These are phyloP conservation scores for Caenorhabditis afra DNA, from an alignment of 2,888 invertebrate species.

Conservation along the genomic window DNA sequence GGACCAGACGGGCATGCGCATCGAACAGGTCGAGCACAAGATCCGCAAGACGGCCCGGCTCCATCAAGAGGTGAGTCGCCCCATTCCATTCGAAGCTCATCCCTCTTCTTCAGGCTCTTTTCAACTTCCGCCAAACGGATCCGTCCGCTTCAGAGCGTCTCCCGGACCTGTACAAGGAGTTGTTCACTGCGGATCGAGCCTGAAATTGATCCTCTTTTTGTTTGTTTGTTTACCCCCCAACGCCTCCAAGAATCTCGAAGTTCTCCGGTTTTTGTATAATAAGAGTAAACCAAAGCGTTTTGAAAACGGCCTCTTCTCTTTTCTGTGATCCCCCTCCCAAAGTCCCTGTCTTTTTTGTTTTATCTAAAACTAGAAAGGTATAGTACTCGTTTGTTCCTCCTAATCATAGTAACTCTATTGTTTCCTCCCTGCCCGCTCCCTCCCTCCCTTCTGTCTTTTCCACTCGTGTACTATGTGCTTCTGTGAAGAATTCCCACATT, in stretches of 20 bases:
- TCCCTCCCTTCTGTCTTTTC: not conserved
- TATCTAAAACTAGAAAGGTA: conserved; percentile 12
- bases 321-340: conserved; percentile 29
- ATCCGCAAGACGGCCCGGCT: conserved; percentile 48
- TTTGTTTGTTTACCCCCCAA: not conserved
- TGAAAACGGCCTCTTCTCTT: not conserved
- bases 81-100: not conserved
- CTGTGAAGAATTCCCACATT: not conserved
- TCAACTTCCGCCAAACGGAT: conserved; percentile 55
- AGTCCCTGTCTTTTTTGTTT: conserved; percentile 15
- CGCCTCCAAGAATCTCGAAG: conserved; percentile 41
- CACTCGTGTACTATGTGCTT: conserved; percentile 27
- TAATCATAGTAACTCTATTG: conserved; percentile 6
- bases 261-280: conserved; percentile 47
- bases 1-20: conserved; percentile 24
- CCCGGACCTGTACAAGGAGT: conserved; percentile 75
- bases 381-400: conserved; percentile 29
- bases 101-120: conserved; percentile 54
- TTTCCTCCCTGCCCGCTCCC: too few relatives aligned
- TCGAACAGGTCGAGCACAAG: conserved; percentile 42
- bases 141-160: conserved; percentile 55
- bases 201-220: conserved; percentile 4
- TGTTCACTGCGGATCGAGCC: conserved; percentile 68
- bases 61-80: conserved; percentile 45
- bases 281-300: conserved; percentile 36